A percentile compares a stretch with the other conserved stretches of the same genome.
phyloP scores from a whole-genome alignment of 2,113 vertebrate genomes.

The Stomatorhinus ivindoensis region DNA sequence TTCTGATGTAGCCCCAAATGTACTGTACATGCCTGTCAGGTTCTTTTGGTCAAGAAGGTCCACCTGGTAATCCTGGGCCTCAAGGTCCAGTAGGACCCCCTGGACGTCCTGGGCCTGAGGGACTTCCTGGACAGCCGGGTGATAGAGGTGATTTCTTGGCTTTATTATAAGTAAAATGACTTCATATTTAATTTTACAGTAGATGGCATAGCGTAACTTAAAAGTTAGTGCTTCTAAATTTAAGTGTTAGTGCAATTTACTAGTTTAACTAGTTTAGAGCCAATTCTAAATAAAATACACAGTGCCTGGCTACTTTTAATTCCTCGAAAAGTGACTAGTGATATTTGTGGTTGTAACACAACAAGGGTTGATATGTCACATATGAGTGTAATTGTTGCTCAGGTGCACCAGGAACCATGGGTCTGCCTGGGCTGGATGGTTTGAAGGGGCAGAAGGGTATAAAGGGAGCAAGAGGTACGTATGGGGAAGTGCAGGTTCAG shows the following conservation, averaged over 20 bases:
- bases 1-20: background rate
- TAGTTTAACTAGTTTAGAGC: background rate
- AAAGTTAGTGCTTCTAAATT: background rate
- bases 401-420: conserved; percentile 41
- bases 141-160: background rate
- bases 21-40: background rate
- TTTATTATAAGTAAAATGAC: background rate
- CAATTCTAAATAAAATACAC: background rate
- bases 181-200: background rate
- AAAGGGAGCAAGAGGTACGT: conserved; percentile 38
- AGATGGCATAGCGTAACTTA: background rate
- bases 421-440: conserved; percentile 47
- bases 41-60: background rate
- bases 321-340: background rate
- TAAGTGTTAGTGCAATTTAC: background rate
- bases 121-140: background rate
- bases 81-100: background rate
- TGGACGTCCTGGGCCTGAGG: background rate
- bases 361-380: background rate
- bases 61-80: background rate
- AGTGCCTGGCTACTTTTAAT: background rate
- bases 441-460: conserved; percentile 45
- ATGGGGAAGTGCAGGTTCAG: background rate
- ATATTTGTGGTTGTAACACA: background rate
- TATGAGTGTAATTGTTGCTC: background rate